phyloP scores from a whole-genome alignment of 2,888 invertebrate genomes.

The Epistrophella euchroma region DNA sequence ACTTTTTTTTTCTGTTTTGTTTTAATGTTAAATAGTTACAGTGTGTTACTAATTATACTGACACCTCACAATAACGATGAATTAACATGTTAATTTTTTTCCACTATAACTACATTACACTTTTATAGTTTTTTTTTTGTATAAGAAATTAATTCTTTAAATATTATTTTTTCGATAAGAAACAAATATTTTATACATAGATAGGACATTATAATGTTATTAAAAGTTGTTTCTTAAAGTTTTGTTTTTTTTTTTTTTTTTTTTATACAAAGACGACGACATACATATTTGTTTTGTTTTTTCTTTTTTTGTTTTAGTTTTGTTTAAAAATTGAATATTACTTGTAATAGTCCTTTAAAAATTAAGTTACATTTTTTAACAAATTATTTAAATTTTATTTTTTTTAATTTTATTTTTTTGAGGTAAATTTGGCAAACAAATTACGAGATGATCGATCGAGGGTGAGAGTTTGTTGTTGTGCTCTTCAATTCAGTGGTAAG shows the following conservation, averaged over 20 bases:
- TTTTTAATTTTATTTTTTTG: slow-evolving; percentile 77
- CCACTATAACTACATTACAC: slow-evolving; percentile 70
- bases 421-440: slow-evolving; percentile 84
- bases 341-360: slow-evolving; percentile 21
- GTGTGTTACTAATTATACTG: slow-evolving; percentile 69
- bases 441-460: slow-evolving; percentile 73
- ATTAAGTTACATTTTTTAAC: slow-evolving; percentile 56
- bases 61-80: slow-evolving; percentile 72
- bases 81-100: slow-evolving; percentile 60
- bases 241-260: slow-evolving; percentile 50
- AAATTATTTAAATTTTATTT: slow-evolving; percentile 47
- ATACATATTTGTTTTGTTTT: slow-evolving; percentile 51
- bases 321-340: slow-evolving; percentile 59
- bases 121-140: slow-evolving; percentile 37
- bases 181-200: slow-evolving; percentile 38
- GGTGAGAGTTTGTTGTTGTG: slow-evolving; percentile 59
- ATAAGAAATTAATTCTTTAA: slow-evolving; percentile 41
- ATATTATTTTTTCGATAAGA: slow-evolving; percentile 23
- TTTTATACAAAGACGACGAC: slow-evolving; percentile 71
- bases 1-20: slow-evolving; percentile 42
- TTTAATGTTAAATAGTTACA: slow-evolving; percentile 66
- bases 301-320: slow-evolving; percentile 31
- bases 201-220: slow-evolving; percentile 67
- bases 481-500: slow-evolving; percentile 47
- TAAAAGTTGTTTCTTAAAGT: slow-evolving; percentile 59